A percentile compares a stretch with the other conserved stretches of the same genome.
Conservation (phyloP, 1,140 invertebrate genomes). For the Hylaeus volcanicus region DNA sequence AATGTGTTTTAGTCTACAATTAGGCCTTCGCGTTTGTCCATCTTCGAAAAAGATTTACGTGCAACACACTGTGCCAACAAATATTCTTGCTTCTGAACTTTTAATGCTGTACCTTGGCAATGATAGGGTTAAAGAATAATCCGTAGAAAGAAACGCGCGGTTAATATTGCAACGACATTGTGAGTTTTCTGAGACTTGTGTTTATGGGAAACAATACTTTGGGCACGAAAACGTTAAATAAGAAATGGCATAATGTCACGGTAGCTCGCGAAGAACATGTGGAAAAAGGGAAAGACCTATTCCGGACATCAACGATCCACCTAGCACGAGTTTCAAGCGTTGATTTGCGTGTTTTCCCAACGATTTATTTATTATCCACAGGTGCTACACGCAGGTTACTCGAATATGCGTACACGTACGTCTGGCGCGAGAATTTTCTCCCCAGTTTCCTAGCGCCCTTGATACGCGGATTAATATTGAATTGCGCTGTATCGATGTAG, state of each 20-base stretch:
- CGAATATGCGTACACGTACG: not conserved
- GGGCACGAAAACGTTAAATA: slow-evolving; percentile 39
- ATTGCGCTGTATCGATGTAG: not conserved
- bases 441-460: not conserved
- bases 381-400: no score
- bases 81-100: no score
- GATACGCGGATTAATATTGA: slow-evolving; percentile 24
- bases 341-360: slow-evolving; percentile 58
- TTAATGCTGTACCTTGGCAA: no score
- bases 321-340: not conserved
- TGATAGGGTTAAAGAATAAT: no score
- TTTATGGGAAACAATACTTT: no score
- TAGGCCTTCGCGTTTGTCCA: no score
- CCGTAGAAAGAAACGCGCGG: no score
- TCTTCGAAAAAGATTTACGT: no score
- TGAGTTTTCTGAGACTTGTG: no score
- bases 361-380: slow-evolving; percentile 65
- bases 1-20: no score
- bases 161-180: no score
- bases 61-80: no score
- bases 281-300: slow-evolving; percentile 13
- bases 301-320: slow-evolving; percentile 13
- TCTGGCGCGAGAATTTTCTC: slow-evolving; percentile 12
- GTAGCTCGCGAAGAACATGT: not conserved
- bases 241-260: slow-evolving; percentile 63